Base-by-base conservation (phyloP, 2,113 vertebrate genomes). In the Zosterops borbonicus region DNA sequence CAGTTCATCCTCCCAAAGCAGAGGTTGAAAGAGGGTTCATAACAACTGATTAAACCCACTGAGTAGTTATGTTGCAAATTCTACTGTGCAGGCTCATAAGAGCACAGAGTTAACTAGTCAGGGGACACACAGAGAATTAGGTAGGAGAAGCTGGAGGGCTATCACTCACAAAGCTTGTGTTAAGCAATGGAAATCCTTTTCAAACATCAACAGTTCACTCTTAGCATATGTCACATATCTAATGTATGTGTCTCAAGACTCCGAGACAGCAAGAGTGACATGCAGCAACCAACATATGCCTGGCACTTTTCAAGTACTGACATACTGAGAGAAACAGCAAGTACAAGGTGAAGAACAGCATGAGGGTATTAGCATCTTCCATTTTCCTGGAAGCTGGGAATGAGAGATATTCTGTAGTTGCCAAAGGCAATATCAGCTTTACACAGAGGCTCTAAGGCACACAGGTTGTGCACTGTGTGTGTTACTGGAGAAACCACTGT, bases 161-260 rank as follows among this genome's bases (percentile, higher is more conserved):
- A 96, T 95, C 94, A 96, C 83, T 96, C 91, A 90, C 78, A 84
- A 88, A 74, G 90, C 73, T 27, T 62, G 87, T 97, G 89, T 92
- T 94, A 92, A 88, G 92, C 91, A 95, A 95, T 88, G 91, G 79
- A 98, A 98, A 98, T 97, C 56, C 41, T 88, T 96, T 96, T 95
- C 92, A 97, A 96, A 97, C 97, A 94, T 95, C 94, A 98, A 89
- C 86, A 92, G 88, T 76, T 98, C 94, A 83, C 77, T 97, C 96
- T 96, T 87, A 96, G 94, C 97, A 97, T 97, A 97, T 97, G 97
- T 97, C 97, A 96, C 56, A 87, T 96, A 89, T 89, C 93, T 96
- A 97, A 97, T 96, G 97, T 95, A 97, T 91, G 96, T 96, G 95
- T 96, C 97, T 95, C 92, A 96, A 97, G 97, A 91, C 96, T 96